phyloP scores from a whole-genome alignment of 1,140 invertebrate genomes.

The Drosophila miranda region DNA sequence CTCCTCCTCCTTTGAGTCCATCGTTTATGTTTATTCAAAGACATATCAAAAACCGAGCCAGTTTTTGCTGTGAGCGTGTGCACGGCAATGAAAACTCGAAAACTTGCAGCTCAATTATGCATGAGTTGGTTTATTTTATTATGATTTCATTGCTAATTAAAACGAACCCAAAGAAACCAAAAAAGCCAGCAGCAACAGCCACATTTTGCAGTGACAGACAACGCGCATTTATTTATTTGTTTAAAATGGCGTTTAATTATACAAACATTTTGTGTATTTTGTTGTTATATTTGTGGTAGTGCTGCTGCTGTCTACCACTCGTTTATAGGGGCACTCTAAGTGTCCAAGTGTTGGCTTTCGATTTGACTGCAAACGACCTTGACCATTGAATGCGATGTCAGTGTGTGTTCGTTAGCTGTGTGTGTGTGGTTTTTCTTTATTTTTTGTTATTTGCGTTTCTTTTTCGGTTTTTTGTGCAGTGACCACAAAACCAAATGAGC shows the following conservation, averaged over 20 bases:
- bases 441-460: slow-evolving; percentile 14
- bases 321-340: slow-evolving; percentile 1
- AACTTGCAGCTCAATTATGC: slow-evolving; percentile 68
- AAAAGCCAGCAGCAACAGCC: slow-evolving; percentile 28
- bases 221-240: slow-evolving; percentile 71
- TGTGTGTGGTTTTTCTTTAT: slow-evolving; percentile 2
- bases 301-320: slow-evolving; percentile 12
- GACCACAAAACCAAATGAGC: slow-evolving; percentile 73
- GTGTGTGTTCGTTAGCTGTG: no score
- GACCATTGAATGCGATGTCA: slow-evolving; percentile 62
- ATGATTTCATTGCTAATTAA: slow-evolving; percentile 77
- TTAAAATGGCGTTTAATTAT: slow-evolving; percentile 78
- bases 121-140: slow-evolving; percentile 60
- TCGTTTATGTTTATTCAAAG: no score
- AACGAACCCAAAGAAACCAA: slow-evolving; percentile 24
- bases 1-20: no score
- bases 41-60: slow-evolving; percentile 21
- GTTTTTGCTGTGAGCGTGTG: slow-evolving; percentile 23
- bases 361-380: slow-evolving; percentile 78
- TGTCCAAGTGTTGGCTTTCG: slow-evolving; percentile 27
- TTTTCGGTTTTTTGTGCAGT: slow-evolving; percentile 45
- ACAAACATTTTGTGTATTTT: slow-evolving; percentile 60
- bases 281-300: slow-evolving; percentile 17
- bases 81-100: slow-evolving; percentile 55
- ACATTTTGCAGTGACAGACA: slow-evolving; percentile 30